Percentiles rank a stretch among this genome's conserved stretches.
These are phyloP conservation scores for Botia almorhae DNA, from an alignment of 2,797 vertebrate genomes.

Conservation along the genomic window DNA sequence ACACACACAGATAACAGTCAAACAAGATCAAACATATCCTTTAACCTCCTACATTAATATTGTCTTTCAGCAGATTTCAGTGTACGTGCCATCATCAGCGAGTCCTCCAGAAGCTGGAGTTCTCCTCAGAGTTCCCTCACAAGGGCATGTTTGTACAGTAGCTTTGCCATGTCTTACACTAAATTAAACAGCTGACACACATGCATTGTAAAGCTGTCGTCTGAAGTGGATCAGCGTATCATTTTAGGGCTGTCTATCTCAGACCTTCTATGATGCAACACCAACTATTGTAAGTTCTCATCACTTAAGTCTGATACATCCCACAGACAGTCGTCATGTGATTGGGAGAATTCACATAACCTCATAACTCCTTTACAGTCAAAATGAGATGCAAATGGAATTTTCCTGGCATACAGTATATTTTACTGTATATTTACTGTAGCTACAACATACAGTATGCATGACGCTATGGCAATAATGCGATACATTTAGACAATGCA, in stretches of 20 bases:
- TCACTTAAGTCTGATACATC: no score
- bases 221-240: background rate
- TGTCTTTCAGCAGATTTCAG: conserved; percentile 30
- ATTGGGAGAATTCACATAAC: no score
- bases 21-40: conserved; percentile 38
- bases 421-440: no score
- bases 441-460: background rate
- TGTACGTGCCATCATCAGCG: conserved; percentile 38
- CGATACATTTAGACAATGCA: background rate
- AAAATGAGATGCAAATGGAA: no score
- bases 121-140: background rate
- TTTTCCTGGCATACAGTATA: background rate
- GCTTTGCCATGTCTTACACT: background rate
- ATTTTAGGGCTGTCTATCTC: background rate
- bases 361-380: no score
- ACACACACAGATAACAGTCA: background rate
- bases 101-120: background rate
- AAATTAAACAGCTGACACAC: conserved; percentile 14
- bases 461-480: background rate
- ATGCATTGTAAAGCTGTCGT: conserved; percentile 8
- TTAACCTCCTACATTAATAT: conserved; percentile 30
- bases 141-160: conserved; percentile 41
- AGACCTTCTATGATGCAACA: background rate
- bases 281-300: no score
- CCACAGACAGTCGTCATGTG: no score